Evolutionary conservation across 2,888 invertebrate species (phyloP), one percentile per base, ranked within the genome.

Genomic region (Ennomos erosarius): DNA sequence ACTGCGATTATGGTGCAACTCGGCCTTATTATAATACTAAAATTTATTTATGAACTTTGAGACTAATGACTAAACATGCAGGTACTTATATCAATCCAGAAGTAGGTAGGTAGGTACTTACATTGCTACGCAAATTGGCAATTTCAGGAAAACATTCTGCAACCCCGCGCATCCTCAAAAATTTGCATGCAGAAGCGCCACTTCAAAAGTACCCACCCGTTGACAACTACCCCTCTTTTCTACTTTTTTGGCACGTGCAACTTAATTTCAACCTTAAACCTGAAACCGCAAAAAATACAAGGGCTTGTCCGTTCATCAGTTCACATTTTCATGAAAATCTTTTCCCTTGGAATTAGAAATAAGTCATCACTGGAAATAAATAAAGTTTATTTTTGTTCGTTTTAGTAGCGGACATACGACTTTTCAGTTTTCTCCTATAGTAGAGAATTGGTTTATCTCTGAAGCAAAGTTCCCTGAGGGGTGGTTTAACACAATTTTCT

Each of bases 121-220:
- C 64, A 74, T 76, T 69, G 65, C 73, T 63, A 65, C 62, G 61
- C 68, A 84, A 85, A 87, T 87, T 87, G 85, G 6, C 84, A 84
- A 86, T 88, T 79, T 81, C 73, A 70, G 68, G 64, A 69, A 74
- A 67, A 72, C 69, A 70, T 68, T 73, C 26, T 6, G 5, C 26
- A 26, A 26, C 26, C 26, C 26, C 26, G 26, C 26, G 26, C 70
- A 72, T 71, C 73, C 76, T 74, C 70, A 73, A 69, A 80, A 80
- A 90, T 91, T 90, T 91, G 90, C 88, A 91, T 91, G 92, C 92
- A 90, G 92, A 91, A 91, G 92, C 89, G 87, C 89, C 87, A 88
- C 88, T 90, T 90, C 92, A 91, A 92, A 92, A 89, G 86, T 82
- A 86, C 84, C 85, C 82, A 86, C 84, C 85, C 76, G 82, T 84